Conservation (phyloP, 2,797 vertebrate genomes). For the Hydrocynus forskahlii region DNA sequence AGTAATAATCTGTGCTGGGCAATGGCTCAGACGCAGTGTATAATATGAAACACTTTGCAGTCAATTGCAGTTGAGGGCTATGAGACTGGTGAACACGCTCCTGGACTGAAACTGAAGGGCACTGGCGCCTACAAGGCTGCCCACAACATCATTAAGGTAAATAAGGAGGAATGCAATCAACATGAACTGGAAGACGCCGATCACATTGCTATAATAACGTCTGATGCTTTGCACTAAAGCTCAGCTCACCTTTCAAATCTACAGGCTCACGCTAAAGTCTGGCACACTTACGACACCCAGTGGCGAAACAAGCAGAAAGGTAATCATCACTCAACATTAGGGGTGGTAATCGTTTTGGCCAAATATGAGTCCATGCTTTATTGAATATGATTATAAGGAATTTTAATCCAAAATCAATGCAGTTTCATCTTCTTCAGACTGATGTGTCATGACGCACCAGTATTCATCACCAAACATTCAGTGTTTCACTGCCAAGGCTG, state of each 20-base stretch:
- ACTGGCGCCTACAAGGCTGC: conserved; percentile 86
- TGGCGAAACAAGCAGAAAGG: conserved; percentile 89
- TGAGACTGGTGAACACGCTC: conserved; percentile 89
- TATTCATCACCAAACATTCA: neutral
- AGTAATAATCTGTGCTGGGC: neutral
- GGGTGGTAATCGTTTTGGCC: neutral
- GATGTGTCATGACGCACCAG: neutral
- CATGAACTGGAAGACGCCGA: neutral
- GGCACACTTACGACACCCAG: conserved; percentile 87
- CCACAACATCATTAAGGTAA: conserved; percentile 92
- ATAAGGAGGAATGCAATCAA: conserved; percentile 15
- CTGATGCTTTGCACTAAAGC: neutral
- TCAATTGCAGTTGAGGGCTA: conserved; percentile 90
- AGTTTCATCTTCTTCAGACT: neutral
- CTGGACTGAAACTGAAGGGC: conserved; percentile 85
- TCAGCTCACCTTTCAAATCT: conserved; percentile 33
- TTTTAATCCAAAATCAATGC: neutral
- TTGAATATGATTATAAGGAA: neutral
- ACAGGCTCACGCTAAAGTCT: conserved; percentile 89
- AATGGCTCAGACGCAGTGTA: neutral
- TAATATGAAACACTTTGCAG: conserved; percentile 64
- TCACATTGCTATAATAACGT: conserved; percentile 4
- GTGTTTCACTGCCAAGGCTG: neutral
- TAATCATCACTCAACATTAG: conserved; percentile 54
- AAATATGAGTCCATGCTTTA: neutral